Evolutionary conservation across 2,888 invertebrate species (phyloP), one percentile per base, ranked within the genome.

Genomic region (Andricus quercusramuli): DNA sequence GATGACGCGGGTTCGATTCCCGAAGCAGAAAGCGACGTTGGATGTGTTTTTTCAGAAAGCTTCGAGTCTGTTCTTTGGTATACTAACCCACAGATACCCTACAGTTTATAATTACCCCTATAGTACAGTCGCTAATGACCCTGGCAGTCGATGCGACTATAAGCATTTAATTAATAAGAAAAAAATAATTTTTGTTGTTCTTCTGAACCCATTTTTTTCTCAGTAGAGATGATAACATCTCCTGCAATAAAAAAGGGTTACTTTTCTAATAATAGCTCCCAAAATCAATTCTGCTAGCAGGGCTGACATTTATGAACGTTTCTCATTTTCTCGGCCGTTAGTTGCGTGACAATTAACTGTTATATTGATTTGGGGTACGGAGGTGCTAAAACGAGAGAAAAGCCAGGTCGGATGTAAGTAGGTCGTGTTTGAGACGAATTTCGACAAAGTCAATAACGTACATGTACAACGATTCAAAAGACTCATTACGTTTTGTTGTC

Each of bases 311-410:
- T 25, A 62, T 62, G 15, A 25, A 62, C 25, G 25, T 32, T 29
- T 32, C 29, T 51, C 9, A 70, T 74, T 56, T 74, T 74, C 74
- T 56, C 13, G 56, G 32, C 51, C 9, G 29, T 32, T 74, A 74
- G n/a, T 29, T 74, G 74, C 74, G 74, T 74, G 74, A 74, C 74
- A 74, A 74, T 74, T 74, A 74, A 29, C 74, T 74, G 56, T 74
- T 74, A 56, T 74, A 74, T 74, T 20, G 74, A 74, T 56, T 74
- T 74, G 32, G n/a, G 74, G 51, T 56, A 56, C 32, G 51, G n/a
- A 74, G 74, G 74, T 56, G 74, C 74, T 74, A 74, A 74, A 74
- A 74, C 56, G 74, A 56, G 56, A 74, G n/a, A 74, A 74, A 74
- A 56, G 56, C 56, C 56, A 74, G 74, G 56, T 56, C 74, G 56